Conservation (phyloP, 2,113 vertebrate species). For the Pangasianodon hypophthalmus region DNA sequence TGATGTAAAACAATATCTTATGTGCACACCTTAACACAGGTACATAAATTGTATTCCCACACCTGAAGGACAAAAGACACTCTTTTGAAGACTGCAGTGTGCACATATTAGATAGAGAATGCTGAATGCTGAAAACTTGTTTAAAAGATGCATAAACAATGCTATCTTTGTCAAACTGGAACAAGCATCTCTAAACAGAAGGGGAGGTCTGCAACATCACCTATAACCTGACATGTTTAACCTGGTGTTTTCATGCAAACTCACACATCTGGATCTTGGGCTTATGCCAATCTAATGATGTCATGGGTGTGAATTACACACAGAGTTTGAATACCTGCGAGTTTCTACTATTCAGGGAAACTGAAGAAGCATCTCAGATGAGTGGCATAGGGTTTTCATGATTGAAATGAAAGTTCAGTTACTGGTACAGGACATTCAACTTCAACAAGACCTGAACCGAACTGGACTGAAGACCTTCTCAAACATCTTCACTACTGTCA, state of each 20-base stretch:
- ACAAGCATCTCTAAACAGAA: not conserved
- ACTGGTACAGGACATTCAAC: not conserved
- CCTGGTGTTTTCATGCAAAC: not conserved
- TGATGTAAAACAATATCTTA: not conserved
- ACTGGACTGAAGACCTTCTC: not conserved
- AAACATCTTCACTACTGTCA: not conserved
- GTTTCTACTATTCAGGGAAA: not conserved
- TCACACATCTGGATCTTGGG: not conserved
- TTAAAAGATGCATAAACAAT: not conserved
- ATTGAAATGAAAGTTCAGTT: not conserved
- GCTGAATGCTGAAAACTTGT: not conserved
- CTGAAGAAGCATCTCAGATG: not conserved
- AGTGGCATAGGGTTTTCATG: not conserved
- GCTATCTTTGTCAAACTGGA: not conserved
- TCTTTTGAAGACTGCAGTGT: not conserved
- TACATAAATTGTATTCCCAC: not conserved
- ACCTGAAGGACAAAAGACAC: not conserved
- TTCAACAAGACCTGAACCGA: not conserved
- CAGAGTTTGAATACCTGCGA: not conserved
- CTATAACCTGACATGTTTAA: not conserved
- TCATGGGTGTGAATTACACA: not conserved
- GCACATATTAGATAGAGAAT: not conserved
- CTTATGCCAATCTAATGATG: not conserved
- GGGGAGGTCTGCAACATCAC: not conserved
- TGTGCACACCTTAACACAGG: not conserved